A percentile compares a stretch with the other conserved stretches of the same genome.
These are phyloP conservation scores for Perccottus glenii DNA, from an alignment of 2,113 vertebrate genomes.

Conservation along the genomic window DNA sequence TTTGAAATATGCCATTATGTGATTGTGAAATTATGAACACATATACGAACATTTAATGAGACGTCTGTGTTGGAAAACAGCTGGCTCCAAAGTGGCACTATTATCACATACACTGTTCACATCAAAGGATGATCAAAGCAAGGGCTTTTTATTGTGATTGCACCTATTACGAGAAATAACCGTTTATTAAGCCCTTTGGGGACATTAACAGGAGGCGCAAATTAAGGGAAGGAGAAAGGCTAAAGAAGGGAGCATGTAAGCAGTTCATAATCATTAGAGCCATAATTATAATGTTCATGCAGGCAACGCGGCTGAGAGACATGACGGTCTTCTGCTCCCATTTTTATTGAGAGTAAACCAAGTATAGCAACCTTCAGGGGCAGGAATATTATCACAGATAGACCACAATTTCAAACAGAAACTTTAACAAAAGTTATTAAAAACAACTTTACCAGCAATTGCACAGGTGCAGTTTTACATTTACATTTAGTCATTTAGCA, in stretches of 20 bases:
- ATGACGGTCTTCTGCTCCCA: not conserved
- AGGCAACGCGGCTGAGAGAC: not conserved
- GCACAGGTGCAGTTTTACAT: no score
- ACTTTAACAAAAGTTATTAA: no score
- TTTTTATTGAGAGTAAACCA: not conserved
- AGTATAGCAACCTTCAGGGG: no score
- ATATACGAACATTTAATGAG: not conserved
- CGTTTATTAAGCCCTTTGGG: slow-evolving; percentile 19
- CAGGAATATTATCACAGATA: no score
- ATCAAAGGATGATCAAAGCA: slow-evolving; percentile 9
- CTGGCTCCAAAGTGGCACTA: not conserved
- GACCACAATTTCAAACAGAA: no score
- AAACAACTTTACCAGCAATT: no score
- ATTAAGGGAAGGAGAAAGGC: not conserved
- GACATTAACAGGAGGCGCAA: not conserved
- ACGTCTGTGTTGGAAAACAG: slow-evolving; percentile 17
- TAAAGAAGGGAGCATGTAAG: not conserved
- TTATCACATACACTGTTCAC: slow-evolving; percentile 13
- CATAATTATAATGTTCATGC: not conserved
- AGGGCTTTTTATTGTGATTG: slow-evolving; percentile 20
- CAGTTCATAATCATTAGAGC: not conserved
- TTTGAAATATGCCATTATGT: not conserved
- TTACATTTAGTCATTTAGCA: no score
- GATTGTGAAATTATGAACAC: slow-evolving; percentile 1
- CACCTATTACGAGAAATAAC: slow-evolving; percentile 17